Evolutionary conservation across 35 echinoderm and acorn worm species (phyloP).

Genomic region (Nesometra sesokonis): DNA sequence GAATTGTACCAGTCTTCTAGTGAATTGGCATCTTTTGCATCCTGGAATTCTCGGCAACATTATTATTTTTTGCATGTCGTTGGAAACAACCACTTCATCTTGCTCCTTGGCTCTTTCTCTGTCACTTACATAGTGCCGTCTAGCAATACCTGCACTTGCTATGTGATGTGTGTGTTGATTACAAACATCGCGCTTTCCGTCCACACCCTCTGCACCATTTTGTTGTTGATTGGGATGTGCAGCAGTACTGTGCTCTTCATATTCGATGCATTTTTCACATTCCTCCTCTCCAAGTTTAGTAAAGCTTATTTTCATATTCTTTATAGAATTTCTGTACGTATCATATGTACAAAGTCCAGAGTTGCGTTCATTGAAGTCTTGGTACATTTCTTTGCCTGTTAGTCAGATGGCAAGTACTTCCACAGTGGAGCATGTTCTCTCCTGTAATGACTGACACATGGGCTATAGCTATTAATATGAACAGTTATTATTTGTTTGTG

Average conservation of each 20-base stretch:
- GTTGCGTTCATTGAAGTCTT: constrained; percentile 3
- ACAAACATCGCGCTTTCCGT: not conserved
- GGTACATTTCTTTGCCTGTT: not conserved
- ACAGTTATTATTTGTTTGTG: not conserved
- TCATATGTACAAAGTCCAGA: not conserved
- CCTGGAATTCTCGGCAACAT: not conserved
- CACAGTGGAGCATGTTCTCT: no score
- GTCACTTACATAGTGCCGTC: not conserved
- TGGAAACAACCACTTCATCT: not conserved
- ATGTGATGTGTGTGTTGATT: not conserved
- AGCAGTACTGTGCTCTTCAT: not conserved
- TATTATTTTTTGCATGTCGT: constrained; percentile 19
- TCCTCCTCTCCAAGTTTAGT: constrained; percentile 20
- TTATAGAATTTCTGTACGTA: not conserved
- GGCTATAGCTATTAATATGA: no score
- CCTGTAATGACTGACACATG: no score
- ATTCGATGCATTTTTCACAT: not conserved
- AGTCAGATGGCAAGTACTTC: no score
- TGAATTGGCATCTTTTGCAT: not conserved
- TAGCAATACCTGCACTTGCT: not conserved
- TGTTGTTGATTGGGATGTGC: not conserved
- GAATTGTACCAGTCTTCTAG: not conserved
- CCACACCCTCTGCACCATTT: not conserved
- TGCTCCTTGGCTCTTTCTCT: not conserved
- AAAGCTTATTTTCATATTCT: constrained; percentile 1